These are phyloP conservation scores for Tupaia chinensis DNA, from an alignment of 2,113 vertebrate genomes.

Conservation along the genomic window DNA sequence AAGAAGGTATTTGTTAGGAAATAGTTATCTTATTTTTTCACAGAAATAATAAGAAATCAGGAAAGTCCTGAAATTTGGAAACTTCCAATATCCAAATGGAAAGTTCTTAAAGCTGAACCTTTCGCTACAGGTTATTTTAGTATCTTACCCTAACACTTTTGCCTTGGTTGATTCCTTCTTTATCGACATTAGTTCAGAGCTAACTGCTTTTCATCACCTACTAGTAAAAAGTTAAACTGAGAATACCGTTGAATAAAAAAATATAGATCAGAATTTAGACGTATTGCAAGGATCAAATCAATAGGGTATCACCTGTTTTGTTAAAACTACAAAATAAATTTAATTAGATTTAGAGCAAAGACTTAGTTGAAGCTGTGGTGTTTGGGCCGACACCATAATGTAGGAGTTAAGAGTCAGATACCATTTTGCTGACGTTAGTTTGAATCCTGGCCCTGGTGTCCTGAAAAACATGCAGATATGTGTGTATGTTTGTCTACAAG, in stretches of 20 bases:
- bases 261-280: not conserved
- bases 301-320: not conserved
- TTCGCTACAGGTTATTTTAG: not conserved
- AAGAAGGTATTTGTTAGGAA: not conserved
- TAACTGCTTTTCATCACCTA: not conserved
- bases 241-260: not conserved
- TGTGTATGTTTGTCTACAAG: no score
- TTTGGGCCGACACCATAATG: no score
- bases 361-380: not conserved
- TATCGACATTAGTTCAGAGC: not conserved
- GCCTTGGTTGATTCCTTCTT: not conserved
- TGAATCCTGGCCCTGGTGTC: no score
- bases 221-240: not conserved
- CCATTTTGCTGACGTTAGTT: no score
- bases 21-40: not conserved
- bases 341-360: not conserved
- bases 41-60: not conserved
- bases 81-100: not conserved
- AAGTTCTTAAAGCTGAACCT: not conserved
- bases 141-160: not conserved
- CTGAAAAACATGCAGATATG: no score
- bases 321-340: not conserved
- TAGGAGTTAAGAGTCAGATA: no score
- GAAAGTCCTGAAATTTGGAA: not conserved
- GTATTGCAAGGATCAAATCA: not conserved